Percentiles rank a stretch among this genome's conserved stretches.
Conservation (phyloP, 2,888 invertebrate species). For the Hypena proboscidalis region DNA sequence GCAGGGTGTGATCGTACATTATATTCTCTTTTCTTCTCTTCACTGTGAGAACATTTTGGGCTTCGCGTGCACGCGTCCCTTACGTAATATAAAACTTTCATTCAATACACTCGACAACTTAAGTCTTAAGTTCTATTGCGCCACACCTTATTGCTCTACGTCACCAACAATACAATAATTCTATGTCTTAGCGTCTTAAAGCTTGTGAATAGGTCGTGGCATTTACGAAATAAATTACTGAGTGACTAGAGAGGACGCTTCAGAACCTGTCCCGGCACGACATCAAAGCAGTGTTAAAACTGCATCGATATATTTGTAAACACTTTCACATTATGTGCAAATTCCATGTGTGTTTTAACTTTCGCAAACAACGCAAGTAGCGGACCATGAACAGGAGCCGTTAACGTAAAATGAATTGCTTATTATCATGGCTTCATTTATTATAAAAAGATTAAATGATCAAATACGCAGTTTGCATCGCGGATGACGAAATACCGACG, state of each 20-base stretch:
- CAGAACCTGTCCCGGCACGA: constrained; percentile 32
- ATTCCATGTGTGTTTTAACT: constrained; percentile 46
- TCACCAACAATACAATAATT: constrained; percentile 30
- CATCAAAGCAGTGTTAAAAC: constrained; percentile 26
- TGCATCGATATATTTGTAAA: constrained; percentile 50
- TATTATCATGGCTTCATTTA: constrained; percentile 2
- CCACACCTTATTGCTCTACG: constrained; percentile 25
- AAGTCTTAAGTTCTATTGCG: constrained; percentile 30
- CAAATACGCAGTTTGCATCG: neutral
- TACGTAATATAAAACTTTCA: constrained; percentile 31
- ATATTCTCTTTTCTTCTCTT: constrained; percentile 39
- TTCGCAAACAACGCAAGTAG: constrained; percentile 32
- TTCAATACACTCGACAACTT: constrained; percentile 33
- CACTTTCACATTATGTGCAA: constrained; percentile 62
- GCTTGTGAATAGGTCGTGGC: constrained; percentile 26
- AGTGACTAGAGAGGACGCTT: constrained; percentile 20
- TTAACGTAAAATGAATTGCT: constrained; percentile 17
- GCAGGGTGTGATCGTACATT: constrained; percentile 32
- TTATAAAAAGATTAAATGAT: neutral
- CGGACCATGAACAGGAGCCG: constrained; percentile 20
- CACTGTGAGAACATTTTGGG: constrained; percentile 19
- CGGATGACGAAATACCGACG: constrained; percentile 5
- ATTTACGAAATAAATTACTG: constrained; percentile 23
- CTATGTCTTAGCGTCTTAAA: constrained; percentile 15
- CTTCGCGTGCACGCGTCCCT: neutral